A percentile compares a stretch with the other conserved stretches of the same genome.
phyloP scores from a whole-genome alignment of 1,140 invertebrate species.

The Eriocheir sinensis region DNA sequence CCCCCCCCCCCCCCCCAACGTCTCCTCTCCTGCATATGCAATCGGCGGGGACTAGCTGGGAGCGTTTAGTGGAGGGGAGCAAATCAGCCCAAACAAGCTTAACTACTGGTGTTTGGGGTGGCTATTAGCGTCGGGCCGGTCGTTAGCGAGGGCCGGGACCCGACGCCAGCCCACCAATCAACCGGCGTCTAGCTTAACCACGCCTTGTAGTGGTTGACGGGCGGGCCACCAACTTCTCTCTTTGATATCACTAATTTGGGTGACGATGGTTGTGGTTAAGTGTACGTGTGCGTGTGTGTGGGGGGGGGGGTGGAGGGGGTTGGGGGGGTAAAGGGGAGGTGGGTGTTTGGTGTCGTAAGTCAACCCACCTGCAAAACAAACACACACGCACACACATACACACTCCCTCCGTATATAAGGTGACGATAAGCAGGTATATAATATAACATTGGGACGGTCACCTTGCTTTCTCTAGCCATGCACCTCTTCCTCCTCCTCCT shows the following conservation, averaged over 20 bases:
- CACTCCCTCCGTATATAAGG: background rate
- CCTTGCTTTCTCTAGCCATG: no score
- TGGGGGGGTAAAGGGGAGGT: background rate
- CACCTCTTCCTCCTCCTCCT: no score
- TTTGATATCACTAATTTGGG: background rate
- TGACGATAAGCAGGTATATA: no score
- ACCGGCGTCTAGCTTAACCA: background rate
- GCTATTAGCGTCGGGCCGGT: background rate
- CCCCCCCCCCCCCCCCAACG: no score
- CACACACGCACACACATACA: background rate
- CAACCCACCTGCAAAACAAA: background rate
- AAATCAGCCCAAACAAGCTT: constrained; percentile 24
- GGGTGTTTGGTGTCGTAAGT: no score
- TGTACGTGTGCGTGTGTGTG: background rate
- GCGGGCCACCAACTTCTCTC: background rate
- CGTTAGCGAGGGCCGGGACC: background rate
- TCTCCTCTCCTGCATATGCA: background rate
- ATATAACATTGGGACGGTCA: no score
- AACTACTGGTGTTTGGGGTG: constrained; percentile 14
- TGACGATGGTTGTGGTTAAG: background rate
- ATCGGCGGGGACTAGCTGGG: background rate
- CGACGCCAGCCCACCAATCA: constrained; percentile 1
- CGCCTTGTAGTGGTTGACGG: background rate
- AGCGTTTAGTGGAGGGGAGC: constrained; percentile 1
- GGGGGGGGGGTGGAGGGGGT: background rate